Percentiles rank a stretch among this genome's conserved stretches.
phyloP scores from a whole-genome alignment of 2,888 invertebrate species.

The Lasioglossum morio region DNA sequence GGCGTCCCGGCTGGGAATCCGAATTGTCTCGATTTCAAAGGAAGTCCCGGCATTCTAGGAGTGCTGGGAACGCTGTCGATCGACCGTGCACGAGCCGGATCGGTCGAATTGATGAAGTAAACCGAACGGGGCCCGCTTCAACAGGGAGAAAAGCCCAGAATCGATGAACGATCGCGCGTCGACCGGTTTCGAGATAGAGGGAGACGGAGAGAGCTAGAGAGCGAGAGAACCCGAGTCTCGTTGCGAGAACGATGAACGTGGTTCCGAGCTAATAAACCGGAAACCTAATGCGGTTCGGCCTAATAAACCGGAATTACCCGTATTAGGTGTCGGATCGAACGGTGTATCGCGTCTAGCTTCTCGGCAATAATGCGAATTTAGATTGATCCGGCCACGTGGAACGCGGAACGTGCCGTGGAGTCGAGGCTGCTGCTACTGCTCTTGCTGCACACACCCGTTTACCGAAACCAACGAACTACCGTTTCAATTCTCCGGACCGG shows the following conservation, averaged over 20 bases:
- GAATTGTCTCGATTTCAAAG: conserved; percentile 55
- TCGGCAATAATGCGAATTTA: conserved; percentile 76
- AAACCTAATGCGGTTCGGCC: conserved; percentile 76
- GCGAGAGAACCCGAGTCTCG: conserved; percentile 30
- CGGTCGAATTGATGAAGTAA: conserved; percentile 54
- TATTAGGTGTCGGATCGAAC: conserved; percentile 75
- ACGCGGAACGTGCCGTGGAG: conserved; percentile 32
- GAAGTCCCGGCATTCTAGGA: neutral
- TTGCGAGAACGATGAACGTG: conserved; percentile 50
- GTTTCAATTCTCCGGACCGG: neutral
- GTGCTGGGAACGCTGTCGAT: neutral
- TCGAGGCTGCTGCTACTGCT: neutral
- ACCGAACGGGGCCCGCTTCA: conserved; percentile 24
- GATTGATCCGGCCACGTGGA: conserved; percentile 69
- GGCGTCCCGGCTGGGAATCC: conserved; percentile 52
- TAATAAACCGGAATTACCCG: conserved; percentile 79
- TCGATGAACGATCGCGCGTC: neutral
- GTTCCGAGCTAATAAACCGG: conserved; percentile 74
- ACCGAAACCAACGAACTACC: conserved; percentile 42
- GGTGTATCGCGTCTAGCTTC: conserved; percentile 73
- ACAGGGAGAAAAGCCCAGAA: neutral
- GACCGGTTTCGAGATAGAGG: neutral
- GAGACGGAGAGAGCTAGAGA: conserved; percentile 15
- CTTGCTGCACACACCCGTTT: conserved; percentile 11
- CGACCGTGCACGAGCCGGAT: conserved; percentile 7